These are phyloP conservation scores for Ctenosaura bakeri DNA, from an alignment of 2,797 vertebrate species.

Conservation along the genomic window DNA sequence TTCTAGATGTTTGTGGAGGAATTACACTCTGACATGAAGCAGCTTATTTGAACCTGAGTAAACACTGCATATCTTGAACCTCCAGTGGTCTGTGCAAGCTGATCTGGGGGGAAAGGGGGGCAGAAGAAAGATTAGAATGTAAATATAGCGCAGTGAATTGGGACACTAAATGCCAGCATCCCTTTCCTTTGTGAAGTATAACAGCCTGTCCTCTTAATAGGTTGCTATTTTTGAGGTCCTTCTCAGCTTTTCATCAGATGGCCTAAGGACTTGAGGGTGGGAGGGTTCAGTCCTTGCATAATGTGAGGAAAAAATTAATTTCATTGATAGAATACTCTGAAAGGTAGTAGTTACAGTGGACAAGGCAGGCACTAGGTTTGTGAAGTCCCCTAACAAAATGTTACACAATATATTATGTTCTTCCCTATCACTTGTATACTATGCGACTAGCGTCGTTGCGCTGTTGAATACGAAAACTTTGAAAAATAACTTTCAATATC, in stretches of 20 bases:
- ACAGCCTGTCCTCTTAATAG: not conserved
- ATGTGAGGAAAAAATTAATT: not conserved
- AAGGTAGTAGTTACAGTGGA: not conserved
- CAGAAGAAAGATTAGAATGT: not conserved
- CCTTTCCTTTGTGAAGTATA: not conserved
- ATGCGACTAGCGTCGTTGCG: not conserved
- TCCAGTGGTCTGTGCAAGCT: not conserved
- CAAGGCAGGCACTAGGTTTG: not conserved
- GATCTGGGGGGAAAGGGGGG: not conserved
- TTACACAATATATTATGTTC: not conserved
- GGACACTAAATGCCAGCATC: not conserved
- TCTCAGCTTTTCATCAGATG: not conserved
- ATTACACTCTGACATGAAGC: not conserved
- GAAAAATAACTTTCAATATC: not conserved
- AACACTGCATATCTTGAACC: not conserved
- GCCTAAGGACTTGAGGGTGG: not conserved
- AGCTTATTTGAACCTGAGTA: not conserved
- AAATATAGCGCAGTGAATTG: not conserved
- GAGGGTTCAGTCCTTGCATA: not conserved
- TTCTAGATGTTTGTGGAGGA: not conserved
- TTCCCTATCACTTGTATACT: not conserved
- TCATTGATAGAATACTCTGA: not conserved
- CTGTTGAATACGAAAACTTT: not conserved
- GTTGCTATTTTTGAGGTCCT: not conserved
- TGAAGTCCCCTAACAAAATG: not conserved